Conservation (phyloP, 2,113 vertebrate species). For the Nesogale talazaci region DNA sequence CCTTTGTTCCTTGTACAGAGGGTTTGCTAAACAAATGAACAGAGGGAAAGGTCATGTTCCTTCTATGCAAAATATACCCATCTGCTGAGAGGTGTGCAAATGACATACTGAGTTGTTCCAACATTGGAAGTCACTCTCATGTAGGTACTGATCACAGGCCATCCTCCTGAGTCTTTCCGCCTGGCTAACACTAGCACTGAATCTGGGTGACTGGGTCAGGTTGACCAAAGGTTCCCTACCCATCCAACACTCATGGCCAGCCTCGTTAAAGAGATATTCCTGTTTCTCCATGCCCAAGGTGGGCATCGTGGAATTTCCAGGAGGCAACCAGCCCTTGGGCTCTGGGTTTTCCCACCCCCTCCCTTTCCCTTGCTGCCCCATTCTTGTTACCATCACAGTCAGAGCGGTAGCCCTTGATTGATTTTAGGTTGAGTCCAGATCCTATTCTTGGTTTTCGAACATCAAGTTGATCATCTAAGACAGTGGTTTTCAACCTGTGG, state of each 20-base stretch:
- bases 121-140: background rate
- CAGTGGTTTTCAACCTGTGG: no score
- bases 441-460: conserved; percentile 1
- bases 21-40: no score
- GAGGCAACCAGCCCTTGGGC: background rate
- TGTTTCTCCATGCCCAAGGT: background rate
- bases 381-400: background rate
- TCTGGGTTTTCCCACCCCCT: conserved; percentile 11
- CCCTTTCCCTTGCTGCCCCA: background rate
- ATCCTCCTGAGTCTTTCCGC: background rate
- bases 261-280: background rate
- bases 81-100: background rate
- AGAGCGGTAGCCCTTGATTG: background rate
- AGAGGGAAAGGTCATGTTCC: no score
- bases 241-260: background rate
- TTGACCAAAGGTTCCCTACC: background rate
- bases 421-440: background rate
- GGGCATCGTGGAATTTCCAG: background rate
- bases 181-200: background rate
- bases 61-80: no score
- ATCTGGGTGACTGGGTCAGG: background rate
- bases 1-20: no score
- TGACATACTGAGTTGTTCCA: background rate
- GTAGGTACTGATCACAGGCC: background rate
- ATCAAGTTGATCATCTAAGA: background rate